Conservation (phyloP, 1,140 invertebrate species). For the Drosophila takahashii region DNA sequence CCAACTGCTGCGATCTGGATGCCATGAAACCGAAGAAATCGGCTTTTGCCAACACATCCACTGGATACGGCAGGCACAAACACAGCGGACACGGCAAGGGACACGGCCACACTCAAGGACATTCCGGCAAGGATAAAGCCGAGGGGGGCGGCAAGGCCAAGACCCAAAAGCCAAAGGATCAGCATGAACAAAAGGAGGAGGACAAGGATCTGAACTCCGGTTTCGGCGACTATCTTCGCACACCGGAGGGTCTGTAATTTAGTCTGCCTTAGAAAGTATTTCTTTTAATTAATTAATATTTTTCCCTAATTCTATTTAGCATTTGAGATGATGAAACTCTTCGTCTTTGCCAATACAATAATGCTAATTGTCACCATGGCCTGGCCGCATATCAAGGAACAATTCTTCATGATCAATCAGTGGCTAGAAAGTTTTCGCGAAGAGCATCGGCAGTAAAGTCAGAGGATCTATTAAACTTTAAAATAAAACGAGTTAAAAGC, state of each 20-base stretch:
- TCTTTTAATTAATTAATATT: neutral
- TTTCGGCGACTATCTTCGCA: slow-evolving; percentile 80
- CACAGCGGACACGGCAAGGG: slow-evolving; percentile 60
- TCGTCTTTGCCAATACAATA: slow-evolving; percentile 81
- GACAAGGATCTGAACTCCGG: slow-evolving; percentile 81
- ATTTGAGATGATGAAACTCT: slow-evolving; percentile 84
- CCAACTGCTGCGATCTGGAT: slow-evolving; percentile 34
- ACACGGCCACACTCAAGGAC: slow-evolving; percentile 40
- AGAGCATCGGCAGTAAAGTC: slow-evolving; percentile 26
- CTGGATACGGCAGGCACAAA: slow-evolving; percentile 77
- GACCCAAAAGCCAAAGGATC: slow-evolving; percentile 24
- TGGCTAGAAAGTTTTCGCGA: slow-evolving; percentile 66
- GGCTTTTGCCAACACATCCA: slow-evolving; percentile 76
- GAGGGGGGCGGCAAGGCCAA: slow-evolving; percentile 34
- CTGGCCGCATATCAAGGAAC: slow-evolving; percentile 77
- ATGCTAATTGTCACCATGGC: slow-evolving; percentile 82
- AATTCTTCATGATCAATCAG: slow-evolving; percentile 72
- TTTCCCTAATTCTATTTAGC: slow-evolving; percentile 26
- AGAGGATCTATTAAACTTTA: neutral
- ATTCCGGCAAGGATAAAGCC: slow-evolving; percentile 49
- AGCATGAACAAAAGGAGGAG: slow-evolving; percentile 57
- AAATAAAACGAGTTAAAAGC: neutral
- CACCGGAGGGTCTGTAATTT: slow-evolving; percentile 79
- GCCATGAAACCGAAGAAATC: slow-evolving; percentile 79
- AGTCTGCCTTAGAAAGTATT: neutral